A percentile compares a stretch with the other conserved stretches of the same genome.
Conservation (phyloP, 2,113 vertebrate genomes). For the Hyaena hyaena region DNA sequence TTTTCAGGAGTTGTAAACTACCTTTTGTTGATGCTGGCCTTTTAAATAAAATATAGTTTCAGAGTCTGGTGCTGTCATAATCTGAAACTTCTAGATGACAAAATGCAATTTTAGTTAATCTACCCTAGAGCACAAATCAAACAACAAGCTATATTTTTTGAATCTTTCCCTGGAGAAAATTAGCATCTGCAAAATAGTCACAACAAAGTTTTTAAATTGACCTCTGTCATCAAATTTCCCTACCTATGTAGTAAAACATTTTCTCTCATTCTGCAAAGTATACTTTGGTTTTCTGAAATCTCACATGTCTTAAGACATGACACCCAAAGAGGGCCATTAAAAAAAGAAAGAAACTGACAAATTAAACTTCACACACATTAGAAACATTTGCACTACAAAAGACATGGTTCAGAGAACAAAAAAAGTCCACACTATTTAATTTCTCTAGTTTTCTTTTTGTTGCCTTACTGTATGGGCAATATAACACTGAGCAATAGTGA, state of each 20-base stretch:
- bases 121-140: conserved; percentile 84
- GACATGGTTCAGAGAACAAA: background rate
- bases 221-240: conserved; percentile 73
- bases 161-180: conserved; percentile 82
- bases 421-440: background rate
- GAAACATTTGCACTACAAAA: background rate
- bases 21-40: conserved; percentile 84
- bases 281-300: conserved; percentile 30
- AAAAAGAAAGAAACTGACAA: background rate
- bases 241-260: conserved; percentile 64
- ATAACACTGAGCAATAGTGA: background rate
- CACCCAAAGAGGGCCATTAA: background rate
- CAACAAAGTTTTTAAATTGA: conserved; percentile 80
- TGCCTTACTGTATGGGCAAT: background rate
- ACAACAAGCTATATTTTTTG: conserved; percentile 80
- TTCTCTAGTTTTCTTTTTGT: conserved; percentile 10
- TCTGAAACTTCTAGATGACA: conserved; percentile 81
- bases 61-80: conserved; percentile 82
- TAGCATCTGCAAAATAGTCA: conserved; percentile 80
- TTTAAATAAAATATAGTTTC: conserved; percentile 85
- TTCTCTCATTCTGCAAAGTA: conserved; percentile 69
- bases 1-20: conserved; percentile 81
- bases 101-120: conserved; percentile 85
- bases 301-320: background rate
- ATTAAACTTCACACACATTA: background rate